Base-by-base conservation (phyloP, 2,888 invertebrate genomes). In the Leptura quadrifasciata region DNA sequence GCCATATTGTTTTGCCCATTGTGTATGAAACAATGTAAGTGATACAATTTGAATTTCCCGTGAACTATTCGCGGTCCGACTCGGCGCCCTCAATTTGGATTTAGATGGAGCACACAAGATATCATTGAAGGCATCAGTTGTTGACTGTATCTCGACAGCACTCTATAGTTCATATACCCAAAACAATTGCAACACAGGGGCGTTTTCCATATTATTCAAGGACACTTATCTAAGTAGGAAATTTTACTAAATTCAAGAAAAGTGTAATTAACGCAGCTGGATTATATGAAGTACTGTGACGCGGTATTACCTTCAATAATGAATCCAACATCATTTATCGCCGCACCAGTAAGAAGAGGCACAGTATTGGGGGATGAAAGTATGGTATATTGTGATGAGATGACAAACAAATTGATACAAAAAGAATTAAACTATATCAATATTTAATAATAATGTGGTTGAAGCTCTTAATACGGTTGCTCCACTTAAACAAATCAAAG, bases 121-220 rank as follows among this genome's bases (percentile, higher is more conserved):
- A 68, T 35, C 57, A 68, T 68, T 57, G 55, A n/a, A 35, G 27
- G 68, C 68, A 68, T 68, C 68, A 57, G 68, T 68, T 65, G 65
- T 67, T 31, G 68, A 68, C 68, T 68, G 27, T 55, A 57, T 74
- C 76, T 72, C 77, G 5, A 68, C 68, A 68, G 72, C 79, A 76
- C 74, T 79, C 77, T 71, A 76, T 74, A 68, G 68, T 77, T 79
- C 77, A 77, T 76, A 78, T 76, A 79, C 72, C 75, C 79, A 73
- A 76, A 76, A 79, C 78, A 78, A 79, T 77, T 78, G 79, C 68
- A 64, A 54, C 68, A 10, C 68, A 68, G 68, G 68, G 31, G 17
- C 68, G 68, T 55, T 57, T 20, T 31, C 15, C 12, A 15, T 12
- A 55, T n/a, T 52, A 52, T 67, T 35, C n/a, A 3, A 47, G 15